A percentile compares a stretch with the other conserved stretches of the same genome.
Evolutionary conservation across 2,797 vertebrate species (phyloP).

Genomic region (Cuculus canorus): DNA sequence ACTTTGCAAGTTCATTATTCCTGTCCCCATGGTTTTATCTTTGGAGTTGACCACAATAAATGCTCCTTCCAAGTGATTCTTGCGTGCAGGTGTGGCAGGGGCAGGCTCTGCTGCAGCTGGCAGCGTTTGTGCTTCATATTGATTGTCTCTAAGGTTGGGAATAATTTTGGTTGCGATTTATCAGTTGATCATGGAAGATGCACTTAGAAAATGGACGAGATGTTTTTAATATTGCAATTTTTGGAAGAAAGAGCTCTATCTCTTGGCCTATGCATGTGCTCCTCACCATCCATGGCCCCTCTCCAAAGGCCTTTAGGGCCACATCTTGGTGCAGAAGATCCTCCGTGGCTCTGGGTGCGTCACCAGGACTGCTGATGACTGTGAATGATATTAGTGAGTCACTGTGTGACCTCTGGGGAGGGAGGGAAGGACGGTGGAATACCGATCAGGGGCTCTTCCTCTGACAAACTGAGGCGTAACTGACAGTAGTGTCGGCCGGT

Average conservation of each 20-base stretch:
- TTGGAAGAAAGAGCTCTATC: fast-evolving
- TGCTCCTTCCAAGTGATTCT: not conserved
- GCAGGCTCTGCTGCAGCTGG: not conserved
- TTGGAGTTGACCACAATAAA: not conserved
- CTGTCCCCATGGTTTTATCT: not conserved
- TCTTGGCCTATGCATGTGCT: fast-evolving
- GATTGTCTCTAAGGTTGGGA: not conserved
- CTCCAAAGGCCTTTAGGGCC: not conserved
- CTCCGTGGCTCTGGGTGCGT: not conserved
- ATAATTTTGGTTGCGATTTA: not conserved
- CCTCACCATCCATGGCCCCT: not conserved
- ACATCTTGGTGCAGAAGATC: not conserved
- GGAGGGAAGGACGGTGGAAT: not conserved
- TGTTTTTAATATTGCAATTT: not conserved
- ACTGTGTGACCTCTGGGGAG: not conserved
- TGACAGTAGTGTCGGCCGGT: fast-evolving
- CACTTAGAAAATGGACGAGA: not conserved
- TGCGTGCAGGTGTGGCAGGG: not conserved
- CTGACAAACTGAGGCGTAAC: fast-evolving
- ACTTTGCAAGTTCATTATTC: not conserved
- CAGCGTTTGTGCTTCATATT: not conserved
- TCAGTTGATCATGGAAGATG: not conserved
- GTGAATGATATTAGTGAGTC: fast-evolving
- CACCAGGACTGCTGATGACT: not conserved
- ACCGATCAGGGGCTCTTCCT: not conserved